Base-by-base conservation (phyloP, 35 echinoderm and acorn worm genomes). In the Heliocidaris tuberculata region DNA sequence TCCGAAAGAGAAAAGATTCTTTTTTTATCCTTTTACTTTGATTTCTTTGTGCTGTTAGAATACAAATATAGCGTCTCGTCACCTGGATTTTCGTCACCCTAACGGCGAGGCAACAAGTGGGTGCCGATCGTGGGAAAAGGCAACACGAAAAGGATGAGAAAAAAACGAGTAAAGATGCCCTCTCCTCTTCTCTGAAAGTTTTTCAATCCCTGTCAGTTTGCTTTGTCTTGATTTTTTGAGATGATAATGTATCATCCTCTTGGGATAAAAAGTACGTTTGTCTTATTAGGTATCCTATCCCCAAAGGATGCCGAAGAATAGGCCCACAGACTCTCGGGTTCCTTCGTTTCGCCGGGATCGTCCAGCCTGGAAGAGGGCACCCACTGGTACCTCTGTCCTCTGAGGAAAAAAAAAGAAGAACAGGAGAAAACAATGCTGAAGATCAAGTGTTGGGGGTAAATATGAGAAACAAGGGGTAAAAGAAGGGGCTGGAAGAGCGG, bases 371-470 rank as follows among this genome's bases (percentile, higher is more conserved):
- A 42, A 9, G 21, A 19, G 65, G 21, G 21, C 65, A 27, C 24
- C 24, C 16, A 21, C 60, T 70, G 60, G 60, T 70, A 78, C 19
- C 27, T 7, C 65, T n/a, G 6, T 78, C 27, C 65, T 78, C 10
- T 5, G 12, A 27, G 65, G 21, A 89, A n/a, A 89, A 88, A 71
- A 71, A 88, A 89, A 15, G 87, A 48, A 89, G 31, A 48, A 47
- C 87, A 89, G 11, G 47, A 30, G 47, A 19, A 31, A 89, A 89
- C 31, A 31, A 89, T 89, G 87, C 3, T 19, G 15, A 7, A n/a
- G 47, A 89, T 89, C 31, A 89, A 89, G 87, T 89, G 47, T 3
- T 89, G 87, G 87, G 24, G 87, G 87, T 89, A 89, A 89, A 89
- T 89, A 89, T 47, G 12, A 47, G 87, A 89, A 42, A 89, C 87